Evolutionary conservation across 1,140 invertebrate genomes (phyloP).

Genomic region (Diorhabda carinulata): DNA sequence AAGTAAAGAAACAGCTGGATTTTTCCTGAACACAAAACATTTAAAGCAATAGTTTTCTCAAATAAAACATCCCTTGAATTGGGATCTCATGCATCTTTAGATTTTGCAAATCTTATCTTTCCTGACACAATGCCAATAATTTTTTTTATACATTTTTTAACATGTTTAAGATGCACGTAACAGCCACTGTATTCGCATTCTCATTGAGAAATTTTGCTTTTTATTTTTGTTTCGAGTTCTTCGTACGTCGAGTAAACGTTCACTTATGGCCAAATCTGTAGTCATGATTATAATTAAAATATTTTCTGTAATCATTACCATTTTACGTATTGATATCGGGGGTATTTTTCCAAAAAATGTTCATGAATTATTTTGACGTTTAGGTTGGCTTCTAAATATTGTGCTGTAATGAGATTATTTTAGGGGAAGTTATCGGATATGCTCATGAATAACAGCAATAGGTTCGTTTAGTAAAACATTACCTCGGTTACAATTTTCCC

Average conservation of each 20-base stretch:
- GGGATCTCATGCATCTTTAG: not conserved
- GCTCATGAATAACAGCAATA: not conserved
- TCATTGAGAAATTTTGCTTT: not conserved
- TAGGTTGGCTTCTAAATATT: not conserved
- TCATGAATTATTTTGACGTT: not conserved
- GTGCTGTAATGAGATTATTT: not conserved
- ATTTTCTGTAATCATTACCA: not conserved
- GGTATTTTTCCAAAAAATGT: not conserved
- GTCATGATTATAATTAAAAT: not conserved
- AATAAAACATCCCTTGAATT: not conserved
- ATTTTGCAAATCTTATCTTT: not conserved
- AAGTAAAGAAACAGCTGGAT: too few relatives aligned
- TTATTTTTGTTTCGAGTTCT: not conserved
- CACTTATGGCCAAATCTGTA: not conserved
- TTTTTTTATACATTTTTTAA: not conserved
- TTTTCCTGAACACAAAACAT: not conserved
- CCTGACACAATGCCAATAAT: not conserved
- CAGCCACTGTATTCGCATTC: not conserved
- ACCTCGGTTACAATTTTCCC: not conserved
- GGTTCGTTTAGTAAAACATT: not conserved
- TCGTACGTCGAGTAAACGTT: too few relatives aligned
- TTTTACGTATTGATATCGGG: not conserved
- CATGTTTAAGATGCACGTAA: not conserved
- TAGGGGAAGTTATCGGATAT: not conserved
- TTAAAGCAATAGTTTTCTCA: not conserved